phyloP scores from a whole-genome alignment of 1,140 invertebrate genomes.

The Drosophila yakuba region DNA sequence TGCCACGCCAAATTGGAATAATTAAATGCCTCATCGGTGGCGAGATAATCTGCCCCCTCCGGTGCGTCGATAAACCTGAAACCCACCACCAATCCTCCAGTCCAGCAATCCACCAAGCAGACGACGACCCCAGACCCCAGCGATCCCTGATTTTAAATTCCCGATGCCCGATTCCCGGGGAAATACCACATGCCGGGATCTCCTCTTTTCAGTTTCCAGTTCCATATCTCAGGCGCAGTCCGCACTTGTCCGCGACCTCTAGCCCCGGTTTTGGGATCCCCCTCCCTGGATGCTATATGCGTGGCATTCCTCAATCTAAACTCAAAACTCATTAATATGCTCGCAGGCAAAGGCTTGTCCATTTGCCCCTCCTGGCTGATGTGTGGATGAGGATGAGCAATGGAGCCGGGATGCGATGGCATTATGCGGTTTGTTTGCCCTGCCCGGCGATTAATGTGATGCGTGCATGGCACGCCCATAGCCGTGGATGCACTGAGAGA shows the following conservation, averaged over 20 bases:
- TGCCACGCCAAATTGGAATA: conserved; percentile 67
- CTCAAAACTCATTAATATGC: conserved; percentile 79
- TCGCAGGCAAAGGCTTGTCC: conserved; percentile 39
- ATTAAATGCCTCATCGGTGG: conserved; percentile 64
- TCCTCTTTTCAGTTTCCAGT: conserved; percentile 1
- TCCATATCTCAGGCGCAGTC: conserved; percentile 30
- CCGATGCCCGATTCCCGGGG: conserved; percentile 2
- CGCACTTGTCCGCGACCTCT: conserved; percentile 56
- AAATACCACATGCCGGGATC: conserved; percentile 46
- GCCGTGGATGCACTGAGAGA: conserved; percentile 9
- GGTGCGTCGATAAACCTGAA: conserved; percentile 41
- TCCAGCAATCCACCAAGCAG: neutral
- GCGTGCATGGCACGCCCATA: conserved; percentile 49
- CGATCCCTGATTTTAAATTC: conserved; percentile 7
- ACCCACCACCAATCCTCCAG: conserved; percentile 20
- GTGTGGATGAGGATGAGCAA: conserved; percentile 37
- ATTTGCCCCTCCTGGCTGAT: conserved; percentile 15
- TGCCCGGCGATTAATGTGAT: conserved; percentile 68
- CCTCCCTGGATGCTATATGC: conserved; percentile 10
- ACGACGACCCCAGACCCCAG: conserved; percentile 22
- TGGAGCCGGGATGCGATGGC: conserved; percentile 33
- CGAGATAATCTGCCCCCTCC: conserved; percentile 48
- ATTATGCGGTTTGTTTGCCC: conserved; percentile 51
- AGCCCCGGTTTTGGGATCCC: neutral
- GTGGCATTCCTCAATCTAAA: conserved; percentile 70